These are phyloP conservation scores for Aricia artaxerxes DNA, from an alignment of 2,888 invertebrate genomes.

Conservation along the genomic window DNA sequence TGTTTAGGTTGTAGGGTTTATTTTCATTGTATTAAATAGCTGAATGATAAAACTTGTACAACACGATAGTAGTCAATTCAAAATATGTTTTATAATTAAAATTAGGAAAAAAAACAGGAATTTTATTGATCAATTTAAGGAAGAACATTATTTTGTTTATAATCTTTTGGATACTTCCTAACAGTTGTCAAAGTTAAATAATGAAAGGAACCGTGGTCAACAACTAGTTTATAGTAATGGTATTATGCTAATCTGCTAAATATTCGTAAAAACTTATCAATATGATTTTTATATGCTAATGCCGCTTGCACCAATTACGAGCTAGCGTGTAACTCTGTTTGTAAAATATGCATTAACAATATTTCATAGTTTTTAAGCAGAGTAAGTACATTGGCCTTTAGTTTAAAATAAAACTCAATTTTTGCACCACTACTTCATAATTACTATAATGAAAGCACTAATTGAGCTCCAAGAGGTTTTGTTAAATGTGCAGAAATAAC, in stretches of 20 bases:
- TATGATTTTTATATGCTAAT: constrained; percentile 7
- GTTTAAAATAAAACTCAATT: neutral
- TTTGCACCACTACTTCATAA: neutral
- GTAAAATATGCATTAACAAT: neutral
- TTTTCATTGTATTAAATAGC: no score
- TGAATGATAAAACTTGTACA: no score
- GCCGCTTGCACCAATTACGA: constrained; percentile 17
- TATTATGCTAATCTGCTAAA: neutral
- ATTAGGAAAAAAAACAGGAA: no score
- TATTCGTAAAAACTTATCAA: constrained; percentile 8
- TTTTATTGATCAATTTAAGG: no score
- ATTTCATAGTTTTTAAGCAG: neutral
- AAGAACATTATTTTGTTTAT: neutral
- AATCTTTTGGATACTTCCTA: neutral
- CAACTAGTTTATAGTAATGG: neutral
- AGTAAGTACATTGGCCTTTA: neutral
- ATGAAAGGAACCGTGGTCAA: neutral
- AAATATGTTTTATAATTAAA: no score
- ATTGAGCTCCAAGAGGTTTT: neutral
- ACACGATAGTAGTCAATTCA: no score
- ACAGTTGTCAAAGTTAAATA: neutral
- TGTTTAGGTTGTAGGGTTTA: no score
- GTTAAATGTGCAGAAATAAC: neutral
- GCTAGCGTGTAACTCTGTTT: constrained; percentile 19
- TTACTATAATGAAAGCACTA: neutral